Evolutionary conservation across 1,140 invertebrate species (phyloP).

Genomic region (Sogatella furcifera): DNA sequence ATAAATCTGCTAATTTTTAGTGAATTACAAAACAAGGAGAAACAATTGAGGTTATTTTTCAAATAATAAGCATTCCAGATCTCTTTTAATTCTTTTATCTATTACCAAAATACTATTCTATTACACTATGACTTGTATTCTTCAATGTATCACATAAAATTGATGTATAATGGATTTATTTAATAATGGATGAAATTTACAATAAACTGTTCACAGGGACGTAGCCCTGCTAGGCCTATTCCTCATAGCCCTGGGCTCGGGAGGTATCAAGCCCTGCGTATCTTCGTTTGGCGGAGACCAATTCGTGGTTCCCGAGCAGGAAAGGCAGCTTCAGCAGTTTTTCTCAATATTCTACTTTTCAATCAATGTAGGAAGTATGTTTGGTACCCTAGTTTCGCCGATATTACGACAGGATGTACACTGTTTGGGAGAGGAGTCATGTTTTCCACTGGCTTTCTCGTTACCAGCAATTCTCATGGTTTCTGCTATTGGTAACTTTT

Average conservation of each 20-base stretch:
- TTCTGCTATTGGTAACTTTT: slow-evolving; percentile 56
- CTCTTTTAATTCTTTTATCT: too few species aligned
- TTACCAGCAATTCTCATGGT: slow-evolving; percentile 81
- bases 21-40: too few species aligned
- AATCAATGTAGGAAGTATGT: slow-evolving; percentile 84
- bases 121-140: too few species aligned
- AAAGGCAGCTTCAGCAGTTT: slow-evolving; percentile 63
- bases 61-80: too few species aligned
- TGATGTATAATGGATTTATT: too few species aligned
- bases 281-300: slow-evolving; percentile 97
- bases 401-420: slow-evolving; percentile 68
- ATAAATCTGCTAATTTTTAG: too few species aligned
- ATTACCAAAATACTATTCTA: too few species aligned
- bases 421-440: slow-evolving; percentile 71
- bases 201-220: slow-evolving; percentile 39
- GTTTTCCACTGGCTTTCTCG: slow-evolving; percentile 85
- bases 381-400: slow-evolving; percentile 84
- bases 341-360: slow-evolving; percentile 92
- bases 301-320: slow-evolving; percentile 69
- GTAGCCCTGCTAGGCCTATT: slow-evolving; percentile 64
- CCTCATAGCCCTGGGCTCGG: slow-evolving; percentile 83
- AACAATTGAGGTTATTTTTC: too few species aligned
- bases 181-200: too few species aligned
- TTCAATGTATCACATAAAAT: too few species aligned
- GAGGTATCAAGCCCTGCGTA: slow-evolving; percentile 96